These are phyloP conservation scores for Oppia nitens DNA, from an alignment of 1,140 invertebrate genomes.

Conservation along the genomic window DNA sequence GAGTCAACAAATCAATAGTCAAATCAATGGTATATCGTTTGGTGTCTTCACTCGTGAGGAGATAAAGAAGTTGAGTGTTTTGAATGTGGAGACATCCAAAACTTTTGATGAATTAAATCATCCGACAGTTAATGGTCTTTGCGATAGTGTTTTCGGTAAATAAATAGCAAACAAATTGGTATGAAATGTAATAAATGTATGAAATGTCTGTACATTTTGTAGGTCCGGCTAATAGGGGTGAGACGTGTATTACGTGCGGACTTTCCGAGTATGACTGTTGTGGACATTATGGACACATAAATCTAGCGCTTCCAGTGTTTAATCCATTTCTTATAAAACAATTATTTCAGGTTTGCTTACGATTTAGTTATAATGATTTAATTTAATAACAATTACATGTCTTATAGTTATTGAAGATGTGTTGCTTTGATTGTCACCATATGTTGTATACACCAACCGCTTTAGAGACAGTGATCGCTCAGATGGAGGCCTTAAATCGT, in stretches of 20 bases:
- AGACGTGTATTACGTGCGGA: slow-evolving; percentile 65
- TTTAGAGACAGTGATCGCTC: slow-evolving; percentile 40
- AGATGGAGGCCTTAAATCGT: slow-evolving; percentile 52
- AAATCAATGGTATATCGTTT: slow-evolving; percentile 14
- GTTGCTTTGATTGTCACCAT: slow-evolving; percentile 34
- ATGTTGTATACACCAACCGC: slow-evolving; percentile 24
- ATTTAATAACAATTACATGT: neutral
- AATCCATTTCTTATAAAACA: slow-evolving; percentile 76
- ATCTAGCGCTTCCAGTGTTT: slow-evolving; percentile 69
- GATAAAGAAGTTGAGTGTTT: slow-evolving; percentile 66
- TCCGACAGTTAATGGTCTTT: slow-evolving; percentile 60
- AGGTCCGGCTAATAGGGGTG: slow-evolving; percentile 35
- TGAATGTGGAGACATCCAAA: slow-evolving; percentile 59
- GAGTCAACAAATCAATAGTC: neutral
- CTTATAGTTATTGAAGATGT: slow-evolving; percentile 39
- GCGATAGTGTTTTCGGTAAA: slow-evolving; percentile 58
- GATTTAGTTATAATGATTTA: neutral
- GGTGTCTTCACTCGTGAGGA: slow-evolving; percentile 39
- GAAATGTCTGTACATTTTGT: too few relatives aligned
- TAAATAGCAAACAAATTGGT: too few relatives aligned
- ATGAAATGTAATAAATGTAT: too few relatives aligned
- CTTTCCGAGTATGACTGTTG: slow-evolving; percentile 50
- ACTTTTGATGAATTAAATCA: slow-evolving; percentile 72
- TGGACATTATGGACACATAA: slow-evolving; percentile 90
- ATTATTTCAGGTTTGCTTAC: slow-evolving; percentile 40